phyloP scores from a whole-genome alignment of 2,797 vertebrate genomes.

The Centropyge bicolor region DNA sequence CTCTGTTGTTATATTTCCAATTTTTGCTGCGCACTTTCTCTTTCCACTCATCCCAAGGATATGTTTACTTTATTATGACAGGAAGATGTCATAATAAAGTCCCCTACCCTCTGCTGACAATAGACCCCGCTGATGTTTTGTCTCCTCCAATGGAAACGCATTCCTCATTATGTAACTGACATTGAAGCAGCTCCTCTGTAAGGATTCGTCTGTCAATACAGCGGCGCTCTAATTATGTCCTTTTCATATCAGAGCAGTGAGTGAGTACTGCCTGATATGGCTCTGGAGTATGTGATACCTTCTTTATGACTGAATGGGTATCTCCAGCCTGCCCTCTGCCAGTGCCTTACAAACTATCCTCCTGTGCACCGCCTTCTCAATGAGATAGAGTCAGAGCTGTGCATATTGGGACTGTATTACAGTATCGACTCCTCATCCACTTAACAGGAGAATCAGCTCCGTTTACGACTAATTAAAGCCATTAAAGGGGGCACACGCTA shows the following conservation, averaged over 20 bases:
- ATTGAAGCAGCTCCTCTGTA: constrained; percentile 59
- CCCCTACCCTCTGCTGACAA: constrained; percentile 43
- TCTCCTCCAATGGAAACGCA: constrained; percentile 58
- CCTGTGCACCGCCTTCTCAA: constrained; percentile 53
- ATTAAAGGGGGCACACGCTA: constrained; percentile 81
- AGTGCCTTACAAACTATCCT: constrained; percentile 26
- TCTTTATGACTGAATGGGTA: constrained; percentile 58
- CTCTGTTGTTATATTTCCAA: constrained; percentile 22
- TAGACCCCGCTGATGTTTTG: constrained; percentile 42
- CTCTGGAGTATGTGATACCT: constrained; percentile 45
- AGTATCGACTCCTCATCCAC: constrained; percentile 74
- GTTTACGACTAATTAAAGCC: constrained; percentile 87
- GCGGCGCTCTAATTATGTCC: constrained; percentile 68
- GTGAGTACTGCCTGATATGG: constrained; percentile 43
- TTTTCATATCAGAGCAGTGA: constrained; percentile 57
- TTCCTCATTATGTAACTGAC: constrained; percentile 61
- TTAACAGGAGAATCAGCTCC: constrained; percentile 77
- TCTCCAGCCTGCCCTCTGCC: constrained; percentile 39
- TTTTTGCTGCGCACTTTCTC: constrained; percentile 26
- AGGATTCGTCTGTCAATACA: constrained; percentile 61
- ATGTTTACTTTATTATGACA: constrained; percentile 61
- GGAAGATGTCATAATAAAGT: constrained; percentile 40
- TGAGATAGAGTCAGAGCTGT: constrained; percentile 55
- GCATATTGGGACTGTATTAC: constrained; percentile 69
- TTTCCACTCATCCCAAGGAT: constrained; percentile 24